These are phyloP conservation scores for Turdus rufiventris DNA, from an alignment of 2,113 vertebrate genomes.

Conservation along the genomic window DNA sequence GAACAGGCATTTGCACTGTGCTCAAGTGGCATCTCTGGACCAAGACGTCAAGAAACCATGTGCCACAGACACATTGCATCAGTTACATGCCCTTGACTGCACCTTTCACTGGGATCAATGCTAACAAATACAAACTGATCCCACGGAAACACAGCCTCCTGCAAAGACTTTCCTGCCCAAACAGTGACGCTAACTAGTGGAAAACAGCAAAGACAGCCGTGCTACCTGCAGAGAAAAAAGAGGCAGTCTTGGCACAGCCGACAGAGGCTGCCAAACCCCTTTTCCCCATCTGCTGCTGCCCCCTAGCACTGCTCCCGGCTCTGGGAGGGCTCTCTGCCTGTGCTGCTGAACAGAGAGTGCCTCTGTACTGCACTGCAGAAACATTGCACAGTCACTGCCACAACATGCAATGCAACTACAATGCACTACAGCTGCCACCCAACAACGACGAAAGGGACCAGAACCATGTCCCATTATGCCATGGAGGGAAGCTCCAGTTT, in stretches of 20 bases:
- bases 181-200: accelerated
- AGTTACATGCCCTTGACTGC: background rate
- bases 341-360: conserved; percentile 59
- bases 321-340: background rate
- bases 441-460: background rate
- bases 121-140: background rate
- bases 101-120: background rate
- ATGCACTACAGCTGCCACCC: conserved; percentile 86
- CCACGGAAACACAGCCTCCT: background rate
- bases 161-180: background rate
- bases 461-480: background rate
- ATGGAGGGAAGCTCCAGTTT: background rate
- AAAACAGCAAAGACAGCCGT: background rate
- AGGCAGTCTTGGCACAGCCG: background rate
- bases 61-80: background rate
- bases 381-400: conserved; percentile 86
- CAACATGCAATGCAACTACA: conserved; percentile 99
- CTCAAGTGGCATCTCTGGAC: background rate
- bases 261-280: background rate
- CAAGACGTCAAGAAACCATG: accelerated
- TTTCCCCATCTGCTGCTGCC: conserved; percentile 13
- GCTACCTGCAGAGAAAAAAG: background rate
- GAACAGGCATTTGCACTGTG: background rate
- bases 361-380: conserved; percentile 95
- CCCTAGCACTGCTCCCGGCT: background rate